These are phyloP conservation scores for Tubulanus polymorphus DNA, from an alignment of 2,888 invertebrate species.

Conservation along the genomic window DNA sequence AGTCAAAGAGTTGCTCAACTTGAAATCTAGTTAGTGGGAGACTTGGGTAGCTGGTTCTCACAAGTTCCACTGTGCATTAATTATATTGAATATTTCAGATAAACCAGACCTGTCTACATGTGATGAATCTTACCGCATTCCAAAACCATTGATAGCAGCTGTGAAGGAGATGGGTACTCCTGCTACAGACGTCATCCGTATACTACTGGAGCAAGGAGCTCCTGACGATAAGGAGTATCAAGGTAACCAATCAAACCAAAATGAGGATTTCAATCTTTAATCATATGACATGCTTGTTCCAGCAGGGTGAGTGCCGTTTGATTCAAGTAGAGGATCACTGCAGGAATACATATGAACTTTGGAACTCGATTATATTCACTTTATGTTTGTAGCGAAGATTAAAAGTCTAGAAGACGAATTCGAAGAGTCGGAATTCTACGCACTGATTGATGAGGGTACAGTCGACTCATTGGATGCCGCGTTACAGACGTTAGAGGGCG, in stretches of 20 bases:
- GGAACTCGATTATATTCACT: background rate
- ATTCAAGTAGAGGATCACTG: no score
- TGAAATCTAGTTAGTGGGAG: conserved; percentile 23
- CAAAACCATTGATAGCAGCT: conserved; percentile 25
- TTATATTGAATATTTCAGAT: conserved; percentile 1
- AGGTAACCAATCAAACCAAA: no score
- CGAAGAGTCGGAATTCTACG: conserved; percentile 24
- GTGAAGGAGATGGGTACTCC: conserved; percentile 23
- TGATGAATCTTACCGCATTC: conserved; percentile 22
- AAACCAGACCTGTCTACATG: conserved; percentile 11
- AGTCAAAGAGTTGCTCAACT: conserved; percentile 18
- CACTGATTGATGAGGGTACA: background rate
- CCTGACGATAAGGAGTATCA: conserved; percentile 14
- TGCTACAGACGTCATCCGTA: conserved; percentile 12
- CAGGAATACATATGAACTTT: no score
- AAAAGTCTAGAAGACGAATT: conserved; percentile 13
- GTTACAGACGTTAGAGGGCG: conserved; percentile 9
- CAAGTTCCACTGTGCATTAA: conserved; percentile 1
- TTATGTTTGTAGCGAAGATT: conserved; percentile 14
- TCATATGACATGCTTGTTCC: no score
- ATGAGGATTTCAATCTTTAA: no score
- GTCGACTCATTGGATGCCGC: background rate
- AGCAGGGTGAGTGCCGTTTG: no score
- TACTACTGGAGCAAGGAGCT: conserved; percentile 19
- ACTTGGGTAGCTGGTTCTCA: no score